Percentiles rank a stretch among this genome's conserved stretches.
Evolutionary conservation across 1,140 invertebrate genomes (phyloP).

Genomic region (Manduca sexta): DNA sequence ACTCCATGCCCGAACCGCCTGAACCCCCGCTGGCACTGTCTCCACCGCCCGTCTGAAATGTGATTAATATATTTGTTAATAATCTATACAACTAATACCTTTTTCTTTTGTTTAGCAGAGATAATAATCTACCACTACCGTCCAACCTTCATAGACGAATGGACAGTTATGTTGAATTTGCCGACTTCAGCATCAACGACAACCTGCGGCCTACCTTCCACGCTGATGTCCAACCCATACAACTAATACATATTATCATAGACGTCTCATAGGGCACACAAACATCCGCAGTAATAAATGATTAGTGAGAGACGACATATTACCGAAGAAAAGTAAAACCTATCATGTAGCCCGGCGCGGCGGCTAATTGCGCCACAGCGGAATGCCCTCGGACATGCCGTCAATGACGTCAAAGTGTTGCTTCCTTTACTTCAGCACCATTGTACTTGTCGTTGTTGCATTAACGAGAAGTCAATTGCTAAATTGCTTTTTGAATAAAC

Average conservation of each 20-base stretch:
- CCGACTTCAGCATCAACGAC: too few species aligned
- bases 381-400: slow-evolving; percentile 26
- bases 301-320: neutral
- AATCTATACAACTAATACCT: too few species aligned
- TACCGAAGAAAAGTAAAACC: slow-evolving; percentile 17
- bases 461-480: slow-evolving; percentile 22
- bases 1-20: slow-evolving; percentile 80
- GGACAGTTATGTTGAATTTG: too few species aligned
- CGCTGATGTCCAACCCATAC: too few species aligned
- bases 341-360: slow-evolving; percentile 18
- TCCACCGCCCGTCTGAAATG: slow-evolving; percentile 63
- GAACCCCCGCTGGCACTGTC: slow-evolving; percentile 73
- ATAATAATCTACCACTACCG: too few species aligned
- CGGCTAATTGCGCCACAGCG: slow-evolving; percentile 34
- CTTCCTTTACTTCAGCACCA: slow-evolving; percentile 30
- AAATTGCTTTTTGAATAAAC: slow-evolving; percentile 14
- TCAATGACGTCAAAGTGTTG: slow-evolving; percentile 12
- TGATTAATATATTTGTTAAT: neutral
- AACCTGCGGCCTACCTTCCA: too few species aligned
- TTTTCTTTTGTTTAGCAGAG: too few species aligned
- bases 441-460: slow-evolving; percentile 27
- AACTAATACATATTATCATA: too few species aligned
- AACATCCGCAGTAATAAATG: too few species aligned
- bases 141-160: too few species aligned
- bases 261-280: too few species aligned